Conservation (phyloP, 1,140 invertebrate genomes). For the Drosophila busckii region DNA sequence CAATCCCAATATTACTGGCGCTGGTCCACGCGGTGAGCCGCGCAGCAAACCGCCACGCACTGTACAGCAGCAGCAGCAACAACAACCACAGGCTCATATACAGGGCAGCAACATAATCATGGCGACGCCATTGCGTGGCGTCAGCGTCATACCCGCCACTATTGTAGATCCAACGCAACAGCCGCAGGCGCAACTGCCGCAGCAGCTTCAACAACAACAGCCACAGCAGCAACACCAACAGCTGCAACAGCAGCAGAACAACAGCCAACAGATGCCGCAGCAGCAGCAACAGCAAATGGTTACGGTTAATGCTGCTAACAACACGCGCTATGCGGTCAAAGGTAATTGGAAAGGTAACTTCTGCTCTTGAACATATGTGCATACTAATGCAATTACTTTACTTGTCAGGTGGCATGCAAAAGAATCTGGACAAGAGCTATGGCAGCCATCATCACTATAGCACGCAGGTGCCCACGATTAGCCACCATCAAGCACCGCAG, state of each 20-base stretch:
- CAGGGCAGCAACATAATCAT: slow-evolving; percentile 62
- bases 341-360: slow-evolving; percentile 53
- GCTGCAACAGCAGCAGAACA: slow-evolving; percentile 15
- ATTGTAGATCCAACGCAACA: slow-evolving; percentile 52
- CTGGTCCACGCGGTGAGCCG: slow-evolving; percentile 54
- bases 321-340: slow-evolving; percentile 60
- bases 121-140: slow-evolving; percentile 50
- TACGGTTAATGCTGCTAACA: slow-evolving; percentile 26
- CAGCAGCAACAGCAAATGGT: slow-evolving; percentile 31
- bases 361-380: too few species aligned
- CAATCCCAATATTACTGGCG: slow-evolving; percentile 54
- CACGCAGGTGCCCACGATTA: slow-evolving; percentile 47
- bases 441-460: slow-evolving; percentile 62
- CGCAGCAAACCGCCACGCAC: slow-evolving; percentile 59
- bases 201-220: slow-evolving; percentile 26
- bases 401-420: slow-evolving; percentile 55
- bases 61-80: slow-evolving; percentile 31
- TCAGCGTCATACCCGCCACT: slow-evolving; percentile 55
- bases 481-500: slow-evolving; percentile 53
- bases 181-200: slow-evolving; percentile 17
- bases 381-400: too few species aligned
- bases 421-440: slow-evolving; percentile 68
- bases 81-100: slow-evolving; percentile 48
- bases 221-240: slow-evolving; percentile 35
- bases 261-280: slow-evolving; percentile 32